Conservation (phyloP, 1,140 invertebrate species). For the Microplitis demolitor region DNA sequence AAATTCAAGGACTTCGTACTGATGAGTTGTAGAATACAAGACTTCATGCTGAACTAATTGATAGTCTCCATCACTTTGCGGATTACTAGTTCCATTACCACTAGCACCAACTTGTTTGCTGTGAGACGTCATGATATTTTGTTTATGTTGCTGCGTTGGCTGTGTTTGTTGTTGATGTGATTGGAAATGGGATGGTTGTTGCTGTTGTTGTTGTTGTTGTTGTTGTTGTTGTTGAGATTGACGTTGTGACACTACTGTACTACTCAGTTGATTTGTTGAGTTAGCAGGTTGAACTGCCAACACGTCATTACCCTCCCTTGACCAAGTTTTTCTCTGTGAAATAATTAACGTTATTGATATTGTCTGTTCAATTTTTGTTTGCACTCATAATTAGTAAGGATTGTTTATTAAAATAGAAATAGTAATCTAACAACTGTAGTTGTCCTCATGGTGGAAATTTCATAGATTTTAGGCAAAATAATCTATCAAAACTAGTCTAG, state of each 20-base stretch:
- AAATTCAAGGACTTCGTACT: slow-evolving; percentile 98
- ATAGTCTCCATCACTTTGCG: slow-evolving; percentile 93
- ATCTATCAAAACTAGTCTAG: too few species aligned
- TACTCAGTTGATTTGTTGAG: slow-evolving; percentile 48
- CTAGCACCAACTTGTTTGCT: slow-evolving; percentile 67
- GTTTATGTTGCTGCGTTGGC: slow-evolving; percentile 31
- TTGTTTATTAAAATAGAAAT: too few species aligned
- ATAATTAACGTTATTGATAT: not conserved
- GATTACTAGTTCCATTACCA: slow-evolving; percentile 66
- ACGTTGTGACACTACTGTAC: slow-evolving; percentile 50
- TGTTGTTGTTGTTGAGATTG: slow-evolving; percentile 48
- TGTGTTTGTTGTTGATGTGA: slow-evolving; percentile 33
- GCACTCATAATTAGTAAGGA: not conserved
- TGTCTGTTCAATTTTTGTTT: not conserved
- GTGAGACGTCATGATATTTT: slow-evolving; percentile 74
- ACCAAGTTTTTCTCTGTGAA: slow-evolving; percentile 67
- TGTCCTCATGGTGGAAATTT: too few species aligned
- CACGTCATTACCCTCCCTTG: slow-evolving; percentile 68
- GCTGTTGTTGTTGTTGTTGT: slow-evolving; percentile 49
- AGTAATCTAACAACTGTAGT: too few species aligned
- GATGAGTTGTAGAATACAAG: slow-evolving; percentile 89
- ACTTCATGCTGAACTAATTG: slow-evolving; percentile 98
- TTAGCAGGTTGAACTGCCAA: slow-evolving; percentile 55
- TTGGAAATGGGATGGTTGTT: slow-evolving; percentile 46
- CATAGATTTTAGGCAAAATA: too few species aligned